Base-by-base conservation (phyloP, 1,140 invertebrate genomes). In the Propsilocerus akamusi region DNA sequence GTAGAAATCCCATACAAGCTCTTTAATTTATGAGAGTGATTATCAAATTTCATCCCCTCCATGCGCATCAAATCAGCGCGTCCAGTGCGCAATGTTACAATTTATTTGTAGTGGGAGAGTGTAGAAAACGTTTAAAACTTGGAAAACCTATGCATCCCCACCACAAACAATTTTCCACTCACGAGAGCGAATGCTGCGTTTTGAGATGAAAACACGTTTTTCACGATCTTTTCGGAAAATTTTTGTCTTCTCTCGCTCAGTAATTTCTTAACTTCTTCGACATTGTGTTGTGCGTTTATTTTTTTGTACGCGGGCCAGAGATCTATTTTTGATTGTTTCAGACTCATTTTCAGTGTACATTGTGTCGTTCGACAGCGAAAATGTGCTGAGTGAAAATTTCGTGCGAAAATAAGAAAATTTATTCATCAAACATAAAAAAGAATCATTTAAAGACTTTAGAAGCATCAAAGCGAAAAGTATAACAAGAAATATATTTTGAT, bases 21-120 rank as follows among this genome's bases (percentile, higher is more conserved):
- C 34, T 41, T 41, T 41, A 41, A 41, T 41, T 41, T 41, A 41
- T 41, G 34, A 41, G 34, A 41, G 34, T 6, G 34, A 41, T 41
- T 41, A 30, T 8, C n/a, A 2, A 6, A 2, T 41, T 20, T 41
- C 34, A 41, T 41, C 34, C 34, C 34, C 22, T 20, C 34, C 34
- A 41, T 41, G 34, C 34, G 34, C 34, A 5, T 8, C n/a, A 20
- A 2, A 8, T 41, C 5, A 5, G 8, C 17, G 5, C 14, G 10
- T 41, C 4, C 4, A 37, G 5, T 41, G 34, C 34, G 34, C 34
- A 41, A 10, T 41, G 5, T 14, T 8, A 41, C 22, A 7, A 2
- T 41, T 20, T 20, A 20, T 41, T 14, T 5, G 34, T n/a, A 41
- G 34, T 41, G 34, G 34, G 34, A 41, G 34, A 17, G 22, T 8